Percentiles rank a stretch among this genome's conserved stretches.
These are phyloP conservation scores for Cydia pomonella DNA, from an alignment of 1,140 invertebrate genomes.

Conservation along the genomic window DNA sequence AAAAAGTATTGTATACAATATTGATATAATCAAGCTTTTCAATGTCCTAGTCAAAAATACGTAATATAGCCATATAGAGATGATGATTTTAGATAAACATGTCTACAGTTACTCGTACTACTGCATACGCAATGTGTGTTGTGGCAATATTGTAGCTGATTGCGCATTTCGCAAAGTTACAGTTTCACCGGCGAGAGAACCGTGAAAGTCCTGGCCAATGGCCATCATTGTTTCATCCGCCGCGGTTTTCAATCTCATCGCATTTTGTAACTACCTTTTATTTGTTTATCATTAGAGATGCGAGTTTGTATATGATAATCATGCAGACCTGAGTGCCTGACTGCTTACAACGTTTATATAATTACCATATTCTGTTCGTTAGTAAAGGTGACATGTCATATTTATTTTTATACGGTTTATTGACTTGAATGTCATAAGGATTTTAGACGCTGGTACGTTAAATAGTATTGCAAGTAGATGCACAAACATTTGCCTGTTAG, in stretches of 20 bases:
- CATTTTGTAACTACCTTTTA: slow-evolving; percentile 11
- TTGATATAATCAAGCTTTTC: too few relatives aligned
- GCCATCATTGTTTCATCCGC: slow-evolving; percentile 26
- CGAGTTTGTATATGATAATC: background rate
- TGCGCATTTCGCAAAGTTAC: slow-evolving; percentile 34
- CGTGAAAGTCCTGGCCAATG: slow-evolving; percentile 20
- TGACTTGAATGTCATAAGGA: background rate
- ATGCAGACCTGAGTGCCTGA: background rate
- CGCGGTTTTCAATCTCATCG: slow-evolving; percentile 15
- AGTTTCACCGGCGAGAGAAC: slow-evolving; percentile 33
- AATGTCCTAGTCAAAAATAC: too few relatives aligned
- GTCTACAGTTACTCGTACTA: background rate
- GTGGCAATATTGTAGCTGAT: slow-evolving; percentile 35
- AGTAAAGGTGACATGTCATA: background rate
- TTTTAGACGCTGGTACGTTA: background rate
- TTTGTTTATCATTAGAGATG: slow-evolving; percentile 3
- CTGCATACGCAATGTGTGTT: slow-evolving; percentile 6
- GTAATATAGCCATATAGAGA: too few relatives aligned
- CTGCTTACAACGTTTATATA: slow-evolving; percentile 1
- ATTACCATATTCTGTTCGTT: background rate
- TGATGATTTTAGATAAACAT: background rate
- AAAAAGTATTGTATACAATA: too few relatives aligned
- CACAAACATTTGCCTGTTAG: background rate
- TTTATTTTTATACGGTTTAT: background rate
- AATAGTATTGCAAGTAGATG: background rate